These are phyloP conservation scores for Aplysia californica DNA, from an alignment of 1,140 invertebrate genomes.

Conservation along the genomic window DNA sequence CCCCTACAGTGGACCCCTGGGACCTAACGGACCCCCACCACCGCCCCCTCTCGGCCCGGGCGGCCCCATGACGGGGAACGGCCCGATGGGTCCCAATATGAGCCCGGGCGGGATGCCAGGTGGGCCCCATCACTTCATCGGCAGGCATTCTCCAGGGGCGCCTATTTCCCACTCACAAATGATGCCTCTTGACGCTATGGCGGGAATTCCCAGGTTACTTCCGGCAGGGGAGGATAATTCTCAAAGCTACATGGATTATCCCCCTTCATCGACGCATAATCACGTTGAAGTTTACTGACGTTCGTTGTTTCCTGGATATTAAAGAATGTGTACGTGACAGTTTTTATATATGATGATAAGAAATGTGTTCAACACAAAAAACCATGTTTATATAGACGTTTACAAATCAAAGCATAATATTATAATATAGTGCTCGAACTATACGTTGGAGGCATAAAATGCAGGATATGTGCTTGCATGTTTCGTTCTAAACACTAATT, in stretches of 20 bases:
- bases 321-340: too few species aligned
- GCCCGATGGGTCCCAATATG: conserved; percentile 24
- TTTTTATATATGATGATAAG: too few species aligned
- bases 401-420: too few species aligned
- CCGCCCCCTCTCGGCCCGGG: conserved; percentile 13
- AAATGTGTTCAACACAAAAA: too few species aligned
- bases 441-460: too few species aligned
- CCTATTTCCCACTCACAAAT: conserved; percentile 44
- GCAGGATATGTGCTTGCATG: too few species aligned
- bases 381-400: too few species aligned
- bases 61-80: conserved; percentile 15
- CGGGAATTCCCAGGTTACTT: conserved; percentile 22
- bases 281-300: conserved; percentile 67
- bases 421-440: too few species aligned
- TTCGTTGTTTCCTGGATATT: too few species aligned
- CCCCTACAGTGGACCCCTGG: conserved; percentile 39
- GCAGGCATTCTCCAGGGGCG: conserved; percentile 51
- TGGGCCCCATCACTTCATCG: conserved; percentile 34
- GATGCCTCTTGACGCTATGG: conserved; percentile 50
- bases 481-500: too few species aligned
- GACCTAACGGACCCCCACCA: conserved; percentile 27
- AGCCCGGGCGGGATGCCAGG: conserved; percentile 15
- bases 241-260: conserved; percentile 56
- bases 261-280: conserved; percentile 52
- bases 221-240: conserved; percentile 29